A percentile compares a stretch with the other conserved stretches of the same genome.
phyloP scores from a whole-genome alignment of 2,113 vertebrate species.

The Paracanthobrama guichenoti region DNA sequence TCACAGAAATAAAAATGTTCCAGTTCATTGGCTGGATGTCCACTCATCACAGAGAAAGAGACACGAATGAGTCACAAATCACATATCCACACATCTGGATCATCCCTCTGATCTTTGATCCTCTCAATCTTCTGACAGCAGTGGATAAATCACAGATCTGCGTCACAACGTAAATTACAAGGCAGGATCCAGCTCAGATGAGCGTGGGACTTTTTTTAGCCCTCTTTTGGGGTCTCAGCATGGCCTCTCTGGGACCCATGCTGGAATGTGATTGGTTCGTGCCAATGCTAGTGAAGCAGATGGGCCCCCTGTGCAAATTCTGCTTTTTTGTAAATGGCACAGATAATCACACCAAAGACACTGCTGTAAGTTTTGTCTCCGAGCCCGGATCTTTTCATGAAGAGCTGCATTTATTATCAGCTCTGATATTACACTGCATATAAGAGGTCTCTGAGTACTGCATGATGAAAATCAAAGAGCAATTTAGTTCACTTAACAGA shows the following conservation, averaged over 20 bases:
- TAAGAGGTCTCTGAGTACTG: neutral
- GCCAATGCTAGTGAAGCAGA: constrained; percentile 13
- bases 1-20: constrained; percentile 15
- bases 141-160: constrained; percentile 29
- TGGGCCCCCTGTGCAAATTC: constrained; percentile 11
- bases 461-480: constrained; percentile 10
- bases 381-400: neutral
- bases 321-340: constrained; percentile 32
- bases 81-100: constrained; percentile 43
- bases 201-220: constrained; percentile 33
- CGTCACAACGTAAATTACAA: constrained; percentile 32
- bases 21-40: neutral
- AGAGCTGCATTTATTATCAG: constrained; percentile 14
- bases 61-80: constrained; percentile 32
- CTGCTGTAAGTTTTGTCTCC: constrained; percentile 12
- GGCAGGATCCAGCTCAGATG: constrained; percentile 32
- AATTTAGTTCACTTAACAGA: constrained; percentile 2
- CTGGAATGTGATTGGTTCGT: constrained; percentile 32
- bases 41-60: constrained; percentile 29
- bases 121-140: constrained; percentile 44
- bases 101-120: constrained; percentile 48
- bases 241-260: constrained; percentile 1
- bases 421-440: neutral
- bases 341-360: constrained; percentile 4
- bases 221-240: constrained; percentile 18